Evolutionary conservation across 2,797 vertebrate genomes (phyloP).

Genomic region (Lophotriccus pileatus): DNA sequence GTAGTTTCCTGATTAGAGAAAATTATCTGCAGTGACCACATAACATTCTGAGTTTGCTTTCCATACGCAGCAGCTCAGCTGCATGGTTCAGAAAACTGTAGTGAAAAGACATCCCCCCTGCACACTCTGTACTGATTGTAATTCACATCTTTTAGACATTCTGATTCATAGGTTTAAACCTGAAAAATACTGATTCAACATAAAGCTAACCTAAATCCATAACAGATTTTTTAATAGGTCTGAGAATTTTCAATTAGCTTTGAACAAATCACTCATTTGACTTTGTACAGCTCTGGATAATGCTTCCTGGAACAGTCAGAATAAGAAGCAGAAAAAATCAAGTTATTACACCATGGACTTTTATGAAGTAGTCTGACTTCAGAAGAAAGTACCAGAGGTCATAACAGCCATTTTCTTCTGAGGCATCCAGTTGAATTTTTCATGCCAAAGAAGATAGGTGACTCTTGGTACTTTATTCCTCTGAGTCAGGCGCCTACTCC

Average conservation of each 20-base stretch:
- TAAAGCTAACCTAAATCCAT: background rate
- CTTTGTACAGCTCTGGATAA: background rate
- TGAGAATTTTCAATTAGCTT: conserved; percentile 16
- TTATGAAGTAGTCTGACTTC: background rate
- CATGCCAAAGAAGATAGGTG: background rate
- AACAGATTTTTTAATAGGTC: background rate
- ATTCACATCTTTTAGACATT: background rate
- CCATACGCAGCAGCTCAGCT: background rate
- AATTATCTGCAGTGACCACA: background rate
- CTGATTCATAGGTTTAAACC: background rate
- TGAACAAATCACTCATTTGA: background rate
- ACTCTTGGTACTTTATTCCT: background rate
- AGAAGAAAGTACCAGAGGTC: conserved; percentile 14
- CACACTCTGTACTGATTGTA: background rate
- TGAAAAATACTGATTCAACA: background rate
- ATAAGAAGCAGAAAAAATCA: background rate
- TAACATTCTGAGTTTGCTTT: background rate
- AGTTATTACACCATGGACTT: background rate
- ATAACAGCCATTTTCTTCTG: background rate
- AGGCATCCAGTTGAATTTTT: conserved; percentile 14
- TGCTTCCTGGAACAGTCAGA: background rate
- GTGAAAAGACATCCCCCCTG: background rate
- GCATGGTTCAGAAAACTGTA: accelerated
- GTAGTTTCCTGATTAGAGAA: background rate
- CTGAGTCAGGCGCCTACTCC: background rate